phyloP scores from a whole-genome alignment of 1,140 invertebrate species.

The Portunus trituberculatus region DNA sequence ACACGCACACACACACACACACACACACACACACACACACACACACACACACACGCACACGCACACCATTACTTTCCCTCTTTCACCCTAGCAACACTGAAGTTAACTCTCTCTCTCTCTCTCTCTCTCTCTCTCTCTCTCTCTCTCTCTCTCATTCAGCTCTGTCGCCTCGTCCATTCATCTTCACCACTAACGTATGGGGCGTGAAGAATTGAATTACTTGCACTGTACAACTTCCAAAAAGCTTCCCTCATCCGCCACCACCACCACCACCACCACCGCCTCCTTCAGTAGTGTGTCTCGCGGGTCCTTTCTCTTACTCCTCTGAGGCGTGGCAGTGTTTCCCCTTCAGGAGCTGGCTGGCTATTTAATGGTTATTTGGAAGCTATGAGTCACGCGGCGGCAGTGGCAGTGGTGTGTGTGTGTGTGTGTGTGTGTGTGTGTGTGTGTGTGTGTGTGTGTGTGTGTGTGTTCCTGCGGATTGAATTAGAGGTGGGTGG shows the following conservation, averaged over 20 bases:
- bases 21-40: constrained; percentile 50
- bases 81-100: neutral
- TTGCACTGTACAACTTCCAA: neutral
- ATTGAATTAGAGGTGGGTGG: neutral
- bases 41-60: constrained; percentile 48
- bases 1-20: constrained; percentile 49
- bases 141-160: constrained; percentile 58
- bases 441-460: constrained; percentile 1
- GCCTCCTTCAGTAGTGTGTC: neutral
- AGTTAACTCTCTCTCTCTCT: neutral
- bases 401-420: neutral
- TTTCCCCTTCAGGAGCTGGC: neutral
- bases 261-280: neutral
- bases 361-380: neutral
- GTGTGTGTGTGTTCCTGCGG: neutral
- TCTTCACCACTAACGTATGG: neutral
- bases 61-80: neutral
- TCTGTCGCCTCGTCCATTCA: constrained; percentile 47
- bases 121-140: constrained; percentile 59
- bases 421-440: neutral
- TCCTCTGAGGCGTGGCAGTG: neutral
- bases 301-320: neutral
- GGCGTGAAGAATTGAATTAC: neutral
- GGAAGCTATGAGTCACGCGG: neutral
- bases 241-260: neutral